Evolutionary conservation across 2,888 invertebrate species (phyloP).

Genomic region (Creontiades dilutus): DNA sequence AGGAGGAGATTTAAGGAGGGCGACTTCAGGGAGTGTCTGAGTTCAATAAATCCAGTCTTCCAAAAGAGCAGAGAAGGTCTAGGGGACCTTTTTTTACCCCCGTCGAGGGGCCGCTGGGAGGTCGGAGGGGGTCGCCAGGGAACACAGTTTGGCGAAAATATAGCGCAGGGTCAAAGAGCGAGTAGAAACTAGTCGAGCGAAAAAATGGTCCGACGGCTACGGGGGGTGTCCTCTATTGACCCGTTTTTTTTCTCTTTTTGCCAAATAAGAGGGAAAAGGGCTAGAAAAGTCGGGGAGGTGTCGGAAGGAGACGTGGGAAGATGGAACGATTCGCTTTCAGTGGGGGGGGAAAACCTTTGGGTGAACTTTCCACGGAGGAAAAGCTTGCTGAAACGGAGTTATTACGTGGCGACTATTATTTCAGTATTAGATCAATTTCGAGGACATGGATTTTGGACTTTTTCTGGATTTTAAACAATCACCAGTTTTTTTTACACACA

Average conservation of each 20-base stretch:
- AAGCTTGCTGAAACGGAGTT: too few species aligned
- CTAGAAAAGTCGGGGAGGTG: not conserved
- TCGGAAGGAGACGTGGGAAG: not conserved
- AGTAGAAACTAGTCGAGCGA: constrained; percentile 44
- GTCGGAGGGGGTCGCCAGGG: not conserved
- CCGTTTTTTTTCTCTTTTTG: not conserved
- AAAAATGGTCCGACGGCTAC: not conserved
- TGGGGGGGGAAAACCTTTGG: not conserved
- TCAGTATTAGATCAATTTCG: too few species aligned
- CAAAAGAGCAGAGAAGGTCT: not conserved
- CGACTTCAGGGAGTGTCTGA: constrained; percentile 53
- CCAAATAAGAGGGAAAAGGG: not conserved
- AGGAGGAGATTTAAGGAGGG: constrained; percentile 47
- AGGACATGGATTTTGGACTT: too few species aligned
- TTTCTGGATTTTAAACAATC: too few species aligned
- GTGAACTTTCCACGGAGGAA: too few species aligned
- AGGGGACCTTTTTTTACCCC: not conserved
- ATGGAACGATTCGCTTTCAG: not conserved
- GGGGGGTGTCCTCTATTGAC: not conserved
- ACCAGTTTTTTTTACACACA: too few species aligned
- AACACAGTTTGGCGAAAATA: constrained; percentile 7
- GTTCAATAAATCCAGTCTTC: constrained; percentile 44
- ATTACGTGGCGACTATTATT: too few species aligned
- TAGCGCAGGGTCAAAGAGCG: not conserved
- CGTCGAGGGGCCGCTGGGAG: not conserved